These are phyloP conservation scores for Perccottus glenii DNA, from an alignment of 2,113 vertebrate genomes.

Conservation along the genomic window DNA sequence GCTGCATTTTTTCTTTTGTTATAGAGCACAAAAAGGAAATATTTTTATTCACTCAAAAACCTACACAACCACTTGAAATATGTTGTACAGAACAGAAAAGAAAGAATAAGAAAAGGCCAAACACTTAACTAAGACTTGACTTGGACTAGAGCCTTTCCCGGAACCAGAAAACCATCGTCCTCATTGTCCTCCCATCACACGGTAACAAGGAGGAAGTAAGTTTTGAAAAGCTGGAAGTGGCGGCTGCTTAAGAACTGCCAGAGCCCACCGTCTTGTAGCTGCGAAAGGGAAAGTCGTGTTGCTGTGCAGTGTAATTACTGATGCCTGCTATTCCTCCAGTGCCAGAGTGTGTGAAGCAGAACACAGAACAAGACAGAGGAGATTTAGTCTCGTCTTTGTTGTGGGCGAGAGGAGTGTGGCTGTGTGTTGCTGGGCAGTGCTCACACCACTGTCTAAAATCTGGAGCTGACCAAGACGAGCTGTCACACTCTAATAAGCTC, in stretches of 20 bases:
- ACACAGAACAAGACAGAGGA: constrained; percentile 1
- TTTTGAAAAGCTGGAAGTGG: constrained; percentile 65
- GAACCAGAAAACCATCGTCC: constrained; percentile 34
- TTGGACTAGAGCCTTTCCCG: constrained; percentile 48
- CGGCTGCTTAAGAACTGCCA: constrained; percentile 24
- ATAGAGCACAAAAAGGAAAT: background rate
- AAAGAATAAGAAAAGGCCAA: constrained; percentile 2
- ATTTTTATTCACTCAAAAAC: background rate
- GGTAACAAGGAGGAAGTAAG: constrained; percentile 48
- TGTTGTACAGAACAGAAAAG: background rate
- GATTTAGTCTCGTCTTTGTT: constrained; percentile 3
- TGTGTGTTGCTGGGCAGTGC: constrained; percentile 56
- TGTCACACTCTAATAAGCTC: constrained; percentile 65
- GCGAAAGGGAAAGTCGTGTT: constrained; percentile 45
- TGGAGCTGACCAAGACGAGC: constrained; percentile 59
- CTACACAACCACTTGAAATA: constrained; percentile 11
- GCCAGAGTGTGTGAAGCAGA: constrained; percentile 19
- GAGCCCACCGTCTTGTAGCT: constrained; percentile 8
- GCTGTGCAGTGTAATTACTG: constrained; percentile 17
- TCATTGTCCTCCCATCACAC: constrained; percentile 44
- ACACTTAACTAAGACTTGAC: constrained; percentile 17
- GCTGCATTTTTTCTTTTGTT: constrained; percentile 10
- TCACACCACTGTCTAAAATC: constrained; percentile 55
- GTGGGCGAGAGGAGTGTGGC: constrained; percentile 16
- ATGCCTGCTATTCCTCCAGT: constrained; percentile 17